A percentile compares a stretch with the other conserved stretches of the same genome.
Conservation (phyloP, 2,888 invertebrate genomes). For the Luperina nickerlii region DNA sequence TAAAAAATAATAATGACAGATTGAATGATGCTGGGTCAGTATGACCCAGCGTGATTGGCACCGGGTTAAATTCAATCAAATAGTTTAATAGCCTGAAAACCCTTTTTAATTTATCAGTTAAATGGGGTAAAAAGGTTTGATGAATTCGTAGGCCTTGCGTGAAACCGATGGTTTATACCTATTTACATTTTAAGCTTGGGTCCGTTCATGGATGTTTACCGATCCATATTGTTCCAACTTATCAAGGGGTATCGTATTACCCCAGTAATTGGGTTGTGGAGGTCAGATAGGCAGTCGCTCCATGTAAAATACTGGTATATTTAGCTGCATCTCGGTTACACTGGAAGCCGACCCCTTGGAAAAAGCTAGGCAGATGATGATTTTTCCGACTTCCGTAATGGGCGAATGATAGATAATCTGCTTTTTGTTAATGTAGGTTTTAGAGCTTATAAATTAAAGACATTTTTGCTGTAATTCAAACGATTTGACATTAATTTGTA, state of each 20-base stretch:
- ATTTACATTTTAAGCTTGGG: slow-evolving; percentile 37
- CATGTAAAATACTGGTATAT: too few species aligned
- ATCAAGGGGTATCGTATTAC: too few species aligned
- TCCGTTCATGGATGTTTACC: slow-evolving; percentile 5
- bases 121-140: slow-evolving; percentile 17
- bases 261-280: too few species aligned
- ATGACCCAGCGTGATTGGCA: too few species aligned
- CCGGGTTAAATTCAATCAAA: slow-evolving; percentile 20
- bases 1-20: too few species aligned
- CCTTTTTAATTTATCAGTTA: slow-evolving; percentile 19
- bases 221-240: slow-evolving; percentile 6
- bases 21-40: too few species aligned
- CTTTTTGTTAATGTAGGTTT: background rate
- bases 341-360: too few species aligned
- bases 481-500: too few species aligned
- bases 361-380: too few species aligned
- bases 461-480: too few species aligned
- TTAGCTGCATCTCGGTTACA: too few species aligned
- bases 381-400: background rate
- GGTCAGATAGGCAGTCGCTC: too few species aligned
- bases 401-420: background rate
- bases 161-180: slow-evolving; percentile 15
- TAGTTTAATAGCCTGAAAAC: slow-evolving; percentile 28
- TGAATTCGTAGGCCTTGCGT: background rate
- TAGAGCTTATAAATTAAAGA: background rate